Evolutionary conservation across 2,888 invertebrate genomes (phyloP), one percentile per base, ranked within the genome.

Genomic region (Lomographa bimaculata): DNA sequence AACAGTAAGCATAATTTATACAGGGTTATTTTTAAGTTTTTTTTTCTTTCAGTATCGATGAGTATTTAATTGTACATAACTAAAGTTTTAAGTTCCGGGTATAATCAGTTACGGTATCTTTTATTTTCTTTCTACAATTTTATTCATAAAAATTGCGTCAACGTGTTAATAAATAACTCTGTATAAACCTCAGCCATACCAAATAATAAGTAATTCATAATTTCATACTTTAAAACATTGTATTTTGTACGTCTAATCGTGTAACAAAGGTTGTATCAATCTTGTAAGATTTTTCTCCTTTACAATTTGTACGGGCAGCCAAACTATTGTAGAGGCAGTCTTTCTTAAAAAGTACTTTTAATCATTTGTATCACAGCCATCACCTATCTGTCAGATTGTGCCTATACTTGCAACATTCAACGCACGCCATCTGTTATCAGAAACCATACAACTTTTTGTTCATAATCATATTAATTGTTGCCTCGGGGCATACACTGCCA

Each of bases 1-100:
- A 79, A 80, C 79, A 74, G 65, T 85, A 85, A 83, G 86, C 83
- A 86, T 87, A 85, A 86, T 86, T 85, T 86, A 84, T 86, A 85
- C 87, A 86, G 87, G 86, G 86, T 86, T 87, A 85, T 83, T 82
- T 76, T 80, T 77, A 76, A 78, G 71, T 54, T 62, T 69, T 71
- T 66, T 62, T 63, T 64, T 68, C 24, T 34, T 35, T 53, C 43
- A 51, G 44, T 49, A 43, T 44, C 39, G 34, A 42, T 47, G 36
- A 42, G 33, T 47, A 46, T 36, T 48, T 36, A 38, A 38, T 34
- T 40, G 47, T 17, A 56, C 50, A 53, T 7, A 9, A 27, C 32
- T 32, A 37, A 40, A 35, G 28, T 33, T 43, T 24, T 50, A 44
- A 50, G 41, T 46, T 46, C 20, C 17, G 26, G 25, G 20, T 43